Evolutionary conservation across 1,140 invertebrate species (phyloP), one percentile per base, ranked within the genome.

Genomic region (Brachionus asplanchnoidis): DNA sequence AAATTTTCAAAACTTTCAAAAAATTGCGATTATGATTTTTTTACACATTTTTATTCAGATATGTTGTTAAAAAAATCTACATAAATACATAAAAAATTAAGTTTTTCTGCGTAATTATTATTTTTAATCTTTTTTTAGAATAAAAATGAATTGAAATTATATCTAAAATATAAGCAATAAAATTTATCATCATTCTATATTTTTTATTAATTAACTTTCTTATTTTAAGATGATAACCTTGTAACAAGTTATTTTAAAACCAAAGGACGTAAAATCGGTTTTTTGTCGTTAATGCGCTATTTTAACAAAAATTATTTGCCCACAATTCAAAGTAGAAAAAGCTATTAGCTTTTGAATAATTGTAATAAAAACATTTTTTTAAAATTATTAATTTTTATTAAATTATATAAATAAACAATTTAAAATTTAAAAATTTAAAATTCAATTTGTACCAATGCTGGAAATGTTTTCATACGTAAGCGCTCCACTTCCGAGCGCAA

Each of bases 231-330:
- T 86, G 92, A 92, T 87, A 95, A 95, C 89, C 93, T 95, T 7
- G 94, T 95, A 0, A 94, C 92, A 36, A 94, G 94, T 88, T 95
- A 95, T 88, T 93, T 95, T 87, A 94, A 93, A 7, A 91, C 92
- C 84, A 94, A 93, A 87, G 92, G 92, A 73, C 95, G 95, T 88
- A 93, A 93, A 85, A 93, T 94, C 87, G 94, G 94, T 84, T 90
- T 96, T 0, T 89, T 95, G 0, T 92, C 93, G 0, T 92, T 95
- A 86, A 94, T 96, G 87, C 94, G 93, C 87, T 93, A 93, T 87
- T 92, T 94, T 0, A 95, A 95, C 88, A 94, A 95, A 56, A 93
- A 92, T 5, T 90, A 95, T 85, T 88, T 95, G 77, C 94, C 94
- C 1, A 77, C 73, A 46, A 77, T 77, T 26, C 73, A 77, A 77